Evolutionary conservation across 2,113 vertebrate species (phyloP).

Genomic region (Rhizomys pruinosus): DNA sequence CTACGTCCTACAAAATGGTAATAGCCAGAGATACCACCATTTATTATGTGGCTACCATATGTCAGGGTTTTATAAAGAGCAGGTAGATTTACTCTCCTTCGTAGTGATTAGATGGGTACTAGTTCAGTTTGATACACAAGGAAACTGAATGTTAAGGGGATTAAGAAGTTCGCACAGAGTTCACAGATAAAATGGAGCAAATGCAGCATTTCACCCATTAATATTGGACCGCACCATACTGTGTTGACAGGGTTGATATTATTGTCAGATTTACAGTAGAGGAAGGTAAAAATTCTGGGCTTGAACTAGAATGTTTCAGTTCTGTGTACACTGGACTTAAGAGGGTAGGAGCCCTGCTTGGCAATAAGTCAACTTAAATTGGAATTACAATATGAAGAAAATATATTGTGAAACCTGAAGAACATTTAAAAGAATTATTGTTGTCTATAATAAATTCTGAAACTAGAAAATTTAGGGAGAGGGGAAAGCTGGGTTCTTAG

Average conservation of each 20-base stretch:
- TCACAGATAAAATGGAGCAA: slow-evolving; percentile 41
- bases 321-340: background rate
- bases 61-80: slow-evolving; percentile 2
- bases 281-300: background rate
- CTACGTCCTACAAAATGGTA: background rate
- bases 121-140: background rate
- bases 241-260: background rate
- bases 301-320: background rate
- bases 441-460: background rate
- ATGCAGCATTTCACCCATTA: background rate
- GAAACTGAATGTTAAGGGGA: background rate
- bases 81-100: background rate
- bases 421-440: background rate
- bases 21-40: background rate
- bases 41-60: background rate
- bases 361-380: background rate
- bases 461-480: background rate
- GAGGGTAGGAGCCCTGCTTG: background rate
- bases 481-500: background rate
- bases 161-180: background rate
- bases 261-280: background rate
- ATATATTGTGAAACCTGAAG: background rate
- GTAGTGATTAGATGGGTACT: background rate
- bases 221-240: background rate
- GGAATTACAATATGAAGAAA: slow-evolving; percentile 21